Evolutionary conservation across 2,797 vertebrate genomes (phyloP).

Genomic region (Tinamus major): DNA sequence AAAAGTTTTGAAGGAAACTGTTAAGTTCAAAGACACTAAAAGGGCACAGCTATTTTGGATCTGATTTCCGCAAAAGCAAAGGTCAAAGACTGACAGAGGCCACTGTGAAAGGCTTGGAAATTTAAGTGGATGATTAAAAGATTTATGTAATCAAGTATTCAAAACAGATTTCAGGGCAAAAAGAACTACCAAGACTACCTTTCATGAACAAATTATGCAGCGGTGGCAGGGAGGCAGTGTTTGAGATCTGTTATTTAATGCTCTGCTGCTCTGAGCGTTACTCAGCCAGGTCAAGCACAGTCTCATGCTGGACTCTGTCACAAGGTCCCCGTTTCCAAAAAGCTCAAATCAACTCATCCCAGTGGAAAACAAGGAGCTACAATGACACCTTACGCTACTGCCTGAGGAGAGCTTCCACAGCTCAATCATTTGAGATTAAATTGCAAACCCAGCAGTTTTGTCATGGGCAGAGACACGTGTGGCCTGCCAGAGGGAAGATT

Average conservation of each 20-base stretch:
- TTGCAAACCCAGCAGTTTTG: background rate
- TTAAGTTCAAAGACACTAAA: slow-evolving; percentile 13
- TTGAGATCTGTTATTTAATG: background rate
- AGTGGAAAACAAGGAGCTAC: background rate
- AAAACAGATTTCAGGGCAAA: background rate
- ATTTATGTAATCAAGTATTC: background rate
- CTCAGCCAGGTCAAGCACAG: background rate
- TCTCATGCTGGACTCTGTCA: background rate
- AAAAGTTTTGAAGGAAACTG: slow-evolving; percentile 17
- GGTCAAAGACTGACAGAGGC: background rate
- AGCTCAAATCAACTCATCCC: background rate
- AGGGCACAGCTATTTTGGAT: background rate
- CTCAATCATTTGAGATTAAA: background rate
- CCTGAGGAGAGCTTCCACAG: background rate
- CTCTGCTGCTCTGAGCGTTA: background rate
- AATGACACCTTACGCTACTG: background rate
- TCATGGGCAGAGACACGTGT: background rate
- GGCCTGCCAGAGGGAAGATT: background rate
- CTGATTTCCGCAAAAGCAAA: slow-evolving; percentile 14
- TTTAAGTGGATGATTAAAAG: background rate
- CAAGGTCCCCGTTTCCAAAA: background rate
- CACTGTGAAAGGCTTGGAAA: background rate
- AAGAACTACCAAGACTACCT: background rate
- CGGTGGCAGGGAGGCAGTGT: background rate
- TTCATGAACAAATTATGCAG: background rate